These are phyloP conservation scores for Maniola jurtina DNA, from an alignment of 1,140 invertebrate genomes.

Conservation along the genomic window DNA sequence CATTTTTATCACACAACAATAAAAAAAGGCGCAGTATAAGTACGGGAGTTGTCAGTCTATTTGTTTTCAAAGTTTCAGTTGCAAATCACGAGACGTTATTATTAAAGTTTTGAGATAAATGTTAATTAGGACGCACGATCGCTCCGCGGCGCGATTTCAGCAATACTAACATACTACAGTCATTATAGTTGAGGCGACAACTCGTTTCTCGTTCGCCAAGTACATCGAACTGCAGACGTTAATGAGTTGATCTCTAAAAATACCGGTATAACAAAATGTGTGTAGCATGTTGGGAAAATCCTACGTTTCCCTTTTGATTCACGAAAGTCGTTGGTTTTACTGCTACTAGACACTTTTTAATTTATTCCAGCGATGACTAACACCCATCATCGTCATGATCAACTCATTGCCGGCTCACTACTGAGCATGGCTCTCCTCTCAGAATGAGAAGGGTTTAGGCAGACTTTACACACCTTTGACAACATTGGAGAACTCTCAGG, in stretches of 20 bases:
- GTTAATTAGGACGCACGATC: conserved; percentile 12
- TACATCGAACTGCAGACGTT: conserved; percentile 21
- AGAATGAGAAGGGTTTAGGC: too few species aligned
- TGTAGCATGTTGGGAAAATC: neutral
- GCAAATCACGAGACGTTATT: neutral
- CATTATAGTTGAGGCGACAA: neutral
- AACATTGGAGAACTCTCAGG: too few species aligned
- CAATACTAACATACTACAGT: conserved; percentile 22
- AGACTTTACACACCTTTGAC: too few species aligned
- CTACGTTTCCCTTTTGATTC: conserved; percentile 1
- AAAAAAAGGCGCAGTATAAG: neutral
- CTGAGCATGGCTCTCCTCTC: too few species aligned
- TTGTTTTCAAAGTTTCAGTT: neutral
- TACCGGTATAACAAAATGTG: conserved; percentile 26
- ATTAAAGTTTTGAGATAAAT: neutral
- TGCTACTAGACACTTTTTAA: neutral
- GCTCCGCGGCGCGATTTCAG: conserved; percentile 1
- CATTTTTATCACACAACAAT: conserved; percentile 32
- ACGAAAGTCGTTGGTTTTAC: neutral
- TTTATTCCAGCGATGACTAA: too few species aligned
- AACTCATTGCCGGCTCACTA: too few species aligned
- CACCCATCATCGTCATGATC: too few species aligned
- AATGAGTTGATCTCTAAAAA: conserved; percentile 47
- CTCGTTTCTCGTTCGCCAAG: conserved; percentile 3
- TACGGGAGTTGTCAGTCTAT: neutral